Evolutionary conservation across 1,140 invertebrate genomes (phyloP).

Genomic region (Ostrea edulis): DNA sequence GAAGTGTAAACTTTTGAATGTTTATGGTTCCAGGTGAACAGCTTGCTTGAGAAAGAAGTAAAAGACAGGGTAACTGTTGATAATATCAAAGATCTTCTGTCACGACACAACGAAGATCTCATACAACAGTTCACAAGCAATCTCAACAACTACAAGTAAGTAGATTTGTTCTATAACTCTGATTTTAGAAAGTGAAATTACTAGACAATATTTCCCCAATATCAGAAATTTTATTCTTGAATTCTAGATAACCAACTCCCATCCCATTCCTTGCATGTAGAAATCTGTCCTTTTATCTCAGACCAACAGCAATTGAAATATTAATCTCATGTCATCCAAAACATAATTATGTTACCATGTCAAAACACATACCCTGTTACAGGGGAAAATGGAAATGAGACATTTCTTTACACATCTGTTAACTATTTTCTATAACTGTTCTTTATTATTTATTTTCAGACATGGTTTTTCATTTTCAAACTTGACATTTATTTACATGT

Average conservation of each 20-base stretch:
- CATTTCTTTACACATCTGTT: no score
- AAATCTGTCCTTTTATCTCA: background rate
- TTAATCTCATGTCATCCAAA: no score
- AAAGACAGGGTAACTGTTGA: constrained; percentile 62
- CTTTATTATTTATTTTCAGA: background rate
- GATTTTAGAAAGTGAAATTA: no score
- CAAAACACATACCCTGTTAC: no score
- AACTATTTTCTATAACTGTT: background rate
- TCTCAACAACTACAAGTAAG: constrained; percentile 63
- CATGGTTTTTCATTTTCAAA: constrained; percentile 34
- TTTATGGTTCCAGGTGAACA: constrained; percentile 36
- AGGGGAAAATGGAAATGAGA: no score
- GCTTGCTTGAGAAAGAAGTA: constrained; percentile 59
- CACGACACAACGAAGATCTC: constrained; percentile 60
- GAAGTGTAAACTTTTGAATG: background rate
- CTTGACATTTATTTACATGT: constrained; percentile 19
- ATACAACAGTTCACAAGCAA: constrained; percentile 62
- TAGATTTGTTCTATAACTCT: background rate
- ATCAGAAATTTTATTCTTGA: background rate
- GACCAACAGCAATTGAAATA: no score
- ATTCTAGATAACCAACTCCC: background rate
- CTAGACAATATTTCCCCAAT: background rate
- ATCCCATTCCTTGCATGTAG: background rate
- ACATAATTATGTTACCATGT: no score
- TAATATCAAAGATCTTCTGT: constrained; percentile 61